These are phyloP conservation scores for Volucella inflata DNA, from an alignment of 2,888 invertebrate genomes.

Conservation along the genomic window DNA sequence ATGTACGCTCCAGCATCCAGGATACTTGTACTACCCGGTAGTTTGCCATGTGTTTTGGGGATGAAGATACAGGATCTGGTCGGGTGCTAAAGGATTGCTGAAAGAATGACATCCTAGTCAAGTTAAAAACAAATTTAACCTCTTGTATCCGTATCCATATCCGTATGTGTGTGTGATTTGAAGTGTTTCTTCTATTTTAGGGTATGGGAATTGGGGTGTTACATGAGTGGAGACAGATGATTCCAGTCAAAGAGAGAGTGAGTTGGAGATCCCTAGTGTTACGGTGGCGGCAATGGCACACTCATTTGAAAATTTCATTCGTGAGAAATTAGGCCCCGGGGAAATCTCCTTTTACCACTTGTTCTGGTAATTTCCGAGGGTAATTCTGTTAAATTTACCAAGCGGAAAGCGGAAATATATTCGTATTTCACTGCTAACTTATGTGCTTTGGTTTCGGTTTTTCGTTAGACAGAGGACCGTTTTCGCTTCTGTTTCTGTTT, in stretches of 20 bases:
- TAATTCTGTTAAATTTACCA: constrained; percentile 54
- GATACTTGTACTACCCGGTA: not conserved
- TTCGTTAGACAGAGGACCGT: not conserved
- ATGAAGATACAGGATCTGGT: not conserved
- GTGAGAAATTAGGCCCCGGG: constrained; percentile 69
- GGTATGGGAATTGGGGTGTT: not conserved
- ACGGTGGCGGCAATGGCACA: constrained; percentile 5
- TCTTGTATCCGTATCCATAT: constrained; percentile 12
- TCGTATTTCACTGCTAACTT: constrained; percentile 18
- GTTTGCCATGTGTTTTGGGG: not conserved
- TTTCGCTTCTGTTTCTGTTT: constrained; percentile 5
- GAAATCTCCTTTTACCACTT: constrained; percentile 73
- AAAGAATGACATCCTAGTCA: constrained; percentile 31
- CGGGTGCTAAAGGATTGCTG: constrained; percentile 49
- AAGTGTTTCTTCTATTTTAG: constrained; percentile 16
- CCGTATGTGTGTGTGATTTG: constrained; percentile 35
- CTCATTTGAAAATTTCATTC: constrained; percentile 69
- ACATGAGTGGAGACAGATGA: constrained; percentile 24
- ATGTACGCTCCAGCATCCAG: constrained; percentile 44
- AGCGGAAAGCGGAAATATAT: constrained; percentile 42
- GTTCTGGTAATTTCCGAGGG: constrained; percentile 68
- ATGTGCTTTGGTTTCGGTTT: constrained; percentile 21
- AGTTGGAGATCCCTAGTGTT: not conserved
- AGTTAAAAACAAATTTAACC: constrained; percentile 27
- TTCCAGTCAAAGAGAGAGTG: constrained; percentile 1